Evolutionary conservation across 2,113 vertebrate species (phyloP).

Genomic region (Pluvianellus socialis): DNA sequence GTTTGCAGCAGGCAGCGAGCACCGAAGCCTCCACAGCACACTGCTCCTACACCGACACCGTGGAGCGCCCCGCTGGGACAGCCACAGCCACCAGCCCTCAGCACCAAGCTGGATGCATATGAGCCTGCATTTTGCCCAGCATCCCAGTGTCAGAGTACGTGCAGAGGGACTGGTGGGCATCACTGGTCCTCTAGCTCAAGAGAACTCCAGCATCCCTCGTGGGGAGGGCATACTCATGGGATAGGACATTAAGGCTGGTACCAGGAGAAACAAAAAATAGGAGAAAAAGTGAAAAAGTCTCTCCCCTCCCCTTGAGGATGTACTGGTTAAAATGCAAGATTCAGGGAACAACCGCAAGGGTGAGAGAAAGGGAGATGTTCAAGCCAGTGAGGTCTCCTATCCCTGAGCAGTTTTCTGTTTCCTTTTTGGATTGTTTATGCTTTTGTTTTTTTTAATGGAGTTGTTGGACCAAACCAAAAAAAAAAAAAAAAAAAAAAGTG

Average conservation of each 20-base stretch:
- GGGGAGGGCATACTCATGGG: neutral
- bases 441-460: neutral
- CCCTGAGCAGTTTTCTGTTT: neutral
- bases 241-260: neutral
- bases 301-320: neutral
- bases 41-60: neutral
- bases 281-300: neutral
- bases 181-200: neutral
- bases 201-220: neutral
- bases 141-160: fast-evolving
- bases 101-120: fast-evolving
- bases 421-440: neutral
- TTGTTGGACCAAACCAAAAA: neutral
- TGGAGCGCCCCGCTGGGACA: neutral
- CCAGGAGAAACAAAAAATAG: neutral
- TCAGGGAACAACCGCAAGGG: neutral
- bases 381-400: neutral
- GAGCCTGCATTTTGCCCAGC: neutral
- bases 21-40: neutral
- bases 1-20: neutral
- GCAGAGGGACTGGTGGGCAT: neutral
- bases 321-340: neutral
- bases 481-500: no score
- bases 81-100: neutral
- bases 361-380: neutral